Percentiles rank a stretch among this genome's conserved stretches.
These are phyloP conservation scores for Eupithecia exiguata DNA, from an alignment of 2,888 invertebrate species.

Conservation along the genomic window DNA sequence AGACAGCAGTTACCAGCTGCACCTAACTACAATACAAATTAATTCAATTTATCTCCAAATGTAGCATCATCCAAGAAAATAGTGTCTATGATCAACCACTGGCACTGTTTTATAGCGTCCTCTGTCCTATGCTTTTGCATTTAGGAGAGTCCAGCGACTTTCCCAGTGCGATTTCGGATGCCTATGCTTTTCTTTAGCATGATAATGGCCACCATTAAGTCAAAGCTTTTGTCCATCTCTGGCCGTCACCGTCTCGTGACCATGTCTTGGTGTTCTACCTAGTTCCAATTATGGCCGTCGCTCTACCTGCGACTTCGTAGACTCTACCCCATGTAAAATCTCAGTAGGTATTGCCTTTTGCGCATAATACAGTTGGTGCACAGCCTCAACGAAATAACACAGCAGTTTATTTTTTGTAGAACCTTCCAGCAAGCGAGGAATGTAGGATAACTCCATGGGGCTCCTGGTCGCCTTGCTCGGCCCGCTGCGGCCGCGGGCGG, in stretches of 20 bases:
- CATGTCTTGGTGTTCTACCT: no score
- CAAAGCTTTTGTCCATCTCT: not conserved
- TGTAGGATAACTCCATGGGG: slow-evolving; percentile 90
- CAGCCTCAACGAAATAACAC: not conserved
- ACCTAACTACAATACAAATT: not conserved
- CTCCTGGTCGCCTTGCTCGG: slow-evolving; percentile 91
- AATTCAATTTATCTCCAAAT: not conserved
- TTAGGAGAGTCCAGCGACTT: no score
- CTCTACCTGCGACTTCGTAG: no score
- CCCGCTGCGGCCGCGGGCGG: slow-evolving; percentile 90
- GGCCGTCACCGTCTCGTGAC: not conserved
- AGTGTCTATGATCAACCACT: no score
- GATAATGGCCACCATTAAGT: not conserved
- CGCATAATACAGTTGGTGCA: not conserved
- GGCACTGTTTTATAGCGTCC: not conserved
- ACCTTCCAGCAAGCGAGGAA: slow-evolving; percentile 55
- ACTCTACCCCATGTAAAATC: no score
- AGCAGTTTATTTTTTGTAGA: slow-evolving; percentile 48
- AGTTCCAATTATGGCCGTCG: no score
- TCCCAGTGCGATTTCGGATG: not conserved
- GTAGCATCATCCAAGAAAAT: not conserved
- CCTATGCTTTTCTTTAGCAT: not conserved
- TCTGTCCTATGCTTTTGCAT: not conserved
- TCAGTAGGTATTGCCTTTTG: not conserved
- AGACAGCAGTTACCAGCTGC: not conserved